Percentiles rank a stretch among this genome's conserved stretches.
Evolutionary conservation across 2,797 vertebrate genomes (phyloP).

Genomic region (Caiman crocodilus): DNA sequence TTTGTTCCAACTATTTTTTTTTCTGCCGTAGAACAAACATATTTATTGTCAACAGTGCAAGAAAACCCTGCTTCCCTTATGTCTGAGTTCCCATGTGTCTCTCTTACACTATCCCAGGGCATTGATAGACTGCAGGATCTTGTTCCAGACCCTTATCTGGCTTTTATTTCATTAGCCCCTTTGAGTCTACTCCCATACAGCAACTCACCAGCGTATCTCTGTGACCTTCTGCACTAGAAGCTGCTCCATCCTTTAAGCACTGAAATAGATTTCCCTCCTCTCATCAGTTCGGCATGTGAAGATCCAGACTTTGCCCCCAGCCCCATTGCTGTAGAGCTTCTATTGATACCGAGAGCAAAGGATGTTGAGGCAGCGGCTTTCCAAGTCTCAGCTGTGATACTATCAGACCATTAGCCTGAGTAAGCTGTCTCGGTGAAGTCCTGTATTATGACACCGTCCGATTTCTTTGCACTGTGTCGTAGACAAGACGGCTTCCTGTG

Average conservation of each 20-base stretch:
- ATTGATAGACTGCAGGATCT: slow-evolving; percentile 44
- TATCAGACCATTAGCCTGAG: slow-evolving; percentile 68
- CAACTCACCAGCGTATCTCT: slow-evolving; percentile 47
- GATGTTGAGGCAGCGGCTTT: slow-evolving; percentile 44
- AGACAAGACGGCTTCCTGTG: slow-evolving; percentile 32
- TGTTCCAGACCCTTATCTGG: slow-evolving; percentile 58
- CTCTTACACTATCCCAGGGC: slow-evolving; percentile 45
- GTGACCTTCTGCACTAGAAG: slow-evolving; percentile 39
- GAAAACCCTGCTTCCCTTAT: background rate
- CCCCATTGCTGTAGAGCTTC: background rate
- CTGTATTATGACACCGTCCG: slow-evolving; percentile 21
- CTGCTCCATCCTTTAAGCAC: slow-evolving; percentile 46
- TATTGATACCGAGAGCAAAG: slow-evolving; percentile 40
- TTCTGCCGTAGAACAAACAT: slow-evolving; percentile 12
- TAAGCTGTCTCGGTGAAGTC: slow-evolving; percentile 23
- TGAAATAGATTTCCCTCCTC: slow-evolving; percentile 64
- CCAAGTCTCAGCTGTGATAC: slow-evolving; percentile 36
- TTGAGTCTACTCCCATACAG: slow-evolving; percentile 33
- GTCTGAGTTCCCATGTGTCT: slow-evolving; percentile 66
- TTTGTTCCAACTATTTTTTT: background rate
- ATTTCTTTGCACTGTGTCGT: slow-evolving; percentile 23
- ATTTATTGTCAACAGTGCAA: slow-evolving; percentile 52
- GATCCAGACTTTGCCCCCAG: slow-evolving; percentile 38
- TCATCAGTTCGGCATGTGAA: slow-evolving; percentile 24
- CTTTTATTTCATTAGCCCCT: slow-evolving; percentile 53